A percentile compares a stretch with the other conserved stretches of the same genome.
These are phyloP conservation scores for Cynocephalus volans DNA, from an alignment of 2,113 vertebrate genomes.

Conservation along the genomic window DNA sequence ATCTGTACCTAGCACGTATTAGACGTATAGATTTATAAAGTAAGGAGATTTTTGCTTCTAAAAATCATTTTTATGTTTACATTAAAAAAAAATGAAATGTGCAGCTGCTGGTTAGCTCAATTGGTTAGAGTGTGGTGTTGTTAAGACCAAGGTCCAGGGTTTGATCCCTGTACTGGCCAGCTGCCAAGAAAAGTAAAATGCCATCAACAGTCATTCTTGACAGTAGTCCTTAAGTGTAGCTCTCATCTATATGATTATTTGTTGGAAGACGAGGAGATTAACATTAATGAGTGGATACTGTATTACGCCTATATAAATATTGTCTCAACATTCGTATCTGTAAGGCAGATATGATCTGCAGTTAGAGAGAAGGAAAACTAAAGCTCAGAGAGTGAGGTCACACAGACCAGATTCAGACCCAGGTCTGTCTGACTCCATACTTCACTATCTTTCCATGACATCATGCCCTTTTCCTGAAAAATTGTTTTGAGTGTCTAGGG, in stretches of 20 bases:
- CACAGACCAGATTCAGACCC: background rate
- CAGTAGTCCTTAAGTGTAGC: background rate
- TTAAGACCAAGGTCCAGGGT: no score
- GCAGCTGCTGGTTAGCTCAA: no score
- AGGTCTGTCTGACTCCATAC: background rate
- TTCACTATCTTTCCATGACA: background rate
- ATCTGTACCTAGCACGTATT: background rate
- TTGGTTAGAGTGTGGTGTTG: no score
- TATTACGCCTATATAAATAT: background rate
- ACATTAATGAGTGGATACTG: background rate
- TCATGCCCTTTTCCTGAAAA: background rate
- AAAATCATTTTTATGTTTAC: background rate
- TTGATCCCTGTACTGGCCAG: no score
- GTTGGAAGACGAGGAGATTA: background rate
- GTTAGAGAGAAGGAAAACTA: background rate
- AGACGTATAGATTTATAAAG: background rate
- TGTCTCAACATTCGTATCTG: background rate
- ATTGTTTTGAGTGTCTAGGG: background rate
- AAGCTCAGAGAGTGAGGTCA: background rate
- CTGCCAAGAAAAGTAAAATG: background rate
- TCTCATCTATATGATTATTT: background rate
- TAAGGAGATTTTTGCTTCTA: background rate
- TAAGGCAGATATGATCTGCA: background rate
- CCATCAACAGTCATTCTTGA: background rate
- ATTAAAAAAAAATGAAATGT: background rate